Base-by-base conservation (phyloP, 1,140 invertebrate species). In the Ptiloglossa arizonensis region DNA sequence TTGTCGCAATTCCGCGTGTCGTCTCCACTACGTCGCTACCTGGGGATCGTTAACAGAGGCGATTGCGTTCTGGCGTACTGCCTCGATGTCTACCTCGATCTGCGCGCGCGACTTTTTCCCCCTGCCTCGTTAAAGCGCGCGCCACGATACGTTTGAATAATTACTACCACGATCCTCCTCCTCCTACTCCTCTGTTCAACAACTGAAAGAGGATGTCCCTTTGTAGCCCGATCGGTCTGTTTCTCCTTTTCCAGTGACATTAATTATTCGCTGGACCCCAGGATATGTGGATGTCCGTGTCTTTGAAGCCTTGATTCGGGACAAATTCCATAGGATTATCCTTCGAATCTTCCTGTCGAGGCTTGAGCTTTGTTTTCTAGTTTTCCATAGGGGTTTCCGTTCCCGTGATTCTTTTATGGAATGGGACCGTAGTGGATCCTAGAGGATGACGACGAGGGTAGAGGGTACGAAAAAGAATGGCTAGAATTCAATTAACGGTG, bases 81-180 rank as follows among this genome's bases (percentile, higher is more conserved):
- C 11, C 27, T 27, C 46, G 54, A 68, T 38, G 38, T 68, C 41
- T 38, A 35, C 19, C 64, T 17, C 11, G 1, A 48, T 29, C 44
- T 44, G 24, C 41, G 60, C 62, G 24, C 41, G 60, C 5, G n/a
- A 29, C 44, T 64, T 64, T 46, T 48, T 29, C 17, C 62, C 24
- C 41, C 17, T 27, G 44, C 44, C 24, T 19, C 6, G 41, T 24
- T n/a, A 5, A 41, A 6, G 13, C 8, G n/a, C 0, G 22, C 32
- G n/a, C 50, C 9, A 17, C 56, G 38, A 46, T 48, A 60, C 50
- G 54, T 29, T 60, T 60, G n/a, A 71, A 71, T 71, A 71, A 71
- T 60, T 71, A 56, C 50, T 19, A 22, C 3, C 19, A 17, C 17
- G n/a, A 22, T 52, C 11, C 15, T 8, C 13, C 27, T 5, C 35